Base-by-base conservation (phyloP, 2,888 invertebrate species). In the Sclerodermus sp. region DNA sequence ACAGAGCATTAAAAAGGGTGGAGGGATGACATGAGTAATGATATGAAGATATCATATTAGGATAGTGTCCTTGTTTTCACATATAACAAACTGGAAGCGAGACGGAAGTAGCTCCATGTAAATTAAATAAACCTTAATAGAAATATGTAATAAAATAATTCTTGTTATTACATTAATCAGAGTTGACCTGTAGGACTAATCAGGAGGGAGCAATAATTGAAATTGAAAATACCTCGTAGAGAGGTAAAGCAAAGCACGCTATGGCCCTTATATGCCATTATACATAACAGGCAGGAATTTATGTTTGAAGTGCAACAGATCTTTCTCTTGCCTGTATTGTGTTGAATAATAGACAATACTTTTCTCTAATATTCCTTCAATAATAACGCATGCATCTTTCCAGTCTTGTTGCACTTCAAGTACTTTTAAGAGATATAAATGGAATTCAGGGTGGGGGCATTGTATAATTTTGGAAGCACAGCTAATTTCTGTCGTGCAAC, bases 21-120 rank as follows among this genome's bases (percentile, higher is more conserved):
- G 2, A n/a, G 34, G 34, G 10, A 34, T 23, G 13, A 37, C n/a
- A 23, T 17, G 29, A 45, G 9, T 3, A 23, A 23, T 45, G 37
- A 18, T 13, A 53, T 58, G 52, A 58, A 53, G 50, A 50, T 31
- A 45, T 57, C 59, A 55, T 46, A 47, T 63, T 60, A 62, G 62
- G 56, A 58, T 46, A 61, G 58, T 66, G 67, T 70, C 70, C 63
- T 70, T 67, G 71, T 73, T 68, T 73, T 73, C 73, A 71, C 71
- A 64, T 70, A 67, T 63, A 71, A 71, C 74, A 67, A 74, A 74
- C 73, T 68, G 71, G 66, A 66, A 74, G 74, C 70, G 67, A 73
- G 71, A 69, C 71, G 70, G 71, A 64, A 67, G 71, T 71, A 72
- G 64, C 56, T 60, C 40, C 56, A 57, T 43, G 60, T 45, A 58